Evolutionary conservation across 2,888 invertebrate species (phyloP).

Genomic region (Esperia sulphurella): DNA sequence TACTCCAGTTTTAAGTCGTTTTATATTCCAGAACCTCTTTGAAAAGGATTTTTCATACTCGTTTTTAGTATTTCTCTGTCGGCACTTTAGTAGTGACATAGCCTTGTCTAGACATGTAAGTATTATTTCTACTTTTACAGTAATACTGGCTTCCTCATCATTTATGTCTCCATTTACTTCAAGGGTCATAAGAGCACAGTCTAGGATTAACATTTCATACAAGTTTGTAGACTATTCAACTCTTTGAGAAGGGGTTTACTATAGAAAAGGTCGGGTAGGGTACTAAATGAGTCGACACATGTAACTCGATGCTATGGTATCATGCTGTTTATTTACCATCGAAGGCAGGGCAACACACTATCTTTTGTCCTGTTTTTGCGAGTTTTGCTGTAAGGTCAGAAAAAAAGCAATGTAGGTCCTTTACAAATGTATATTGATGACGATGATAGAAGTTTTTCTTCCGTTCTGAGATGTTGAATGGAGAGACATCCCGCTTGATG

Average conservation of each 20-base stretch:
- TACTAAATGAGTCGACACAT: slow-evolving; percentile 39
- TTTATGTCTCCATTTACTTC: neutral
- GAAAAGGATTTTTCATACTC: no score
- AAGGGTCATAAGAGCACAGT: neutral
- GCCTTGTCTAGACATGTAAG: no score
- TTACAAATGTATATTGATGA: no score
- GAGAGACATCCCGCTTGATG: no score
- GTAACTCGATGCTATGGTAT: slow-evolving; percentile 55
- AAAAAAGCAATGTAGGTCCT: slow-evolving; percentile 8
- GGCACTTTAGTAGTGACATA: no score
- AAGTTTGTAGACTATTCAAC: slow-evolving; percentile 6
- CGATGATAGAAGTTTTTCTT: no score
- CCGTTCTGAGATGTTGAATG: no score
- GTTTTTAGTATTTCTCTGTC: no score
- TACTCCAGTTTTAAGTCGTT: no score
- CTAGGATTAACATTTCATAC: slow-evolving; percentile 8
- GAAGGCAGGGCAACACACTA: slow-evolving; percentile 40
- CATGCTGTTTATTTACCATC: slow-evolving; percentile 53
- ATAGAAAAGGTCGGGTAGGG: slow-evolving; percentile 10
- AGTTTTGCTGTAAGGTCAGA: slow-evolving; percentile 32
- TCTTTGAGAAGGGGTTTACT: slow-evolving; percentile 7
- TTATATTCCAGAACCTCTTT: no score
- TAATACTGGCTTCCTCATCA: no score
- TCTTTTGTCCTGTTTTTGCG: slow-evolving; percentile 49
- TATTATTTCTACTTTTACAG: no score